These are phyloP conservation scores for Trimorus sp. DNA, from an alignment of 2,888 invertebrate genomes.

Conservation along the genomic window DNA sequence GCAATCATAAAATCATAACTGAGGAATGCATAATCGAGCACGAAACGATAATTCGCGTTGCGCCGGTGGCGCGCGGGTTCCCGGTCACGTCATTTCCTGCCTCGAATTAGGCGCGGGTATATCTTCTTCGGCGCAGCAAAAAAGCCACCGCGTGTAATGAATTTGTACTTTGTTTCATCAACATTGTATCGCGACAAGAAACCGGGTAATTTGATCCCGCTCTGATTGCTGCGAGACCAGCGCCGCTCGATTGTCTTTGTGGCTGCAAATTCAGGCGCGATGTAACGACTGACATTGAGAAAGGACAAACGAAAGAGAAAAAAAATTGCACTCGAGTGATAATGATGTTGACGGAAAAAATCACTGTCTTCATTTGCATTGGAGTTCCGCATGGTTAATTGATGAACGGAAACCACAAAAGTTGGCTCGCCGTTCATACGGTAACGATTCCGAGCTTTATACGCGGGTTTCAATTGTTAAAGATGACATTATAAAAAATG, in stretches of 20 bases:
- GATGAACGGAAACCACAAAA: too few species aligned
- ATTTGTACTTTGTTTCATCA: constrained; percentile 62
- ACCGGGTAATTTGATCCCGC: constrained; percentile 48
- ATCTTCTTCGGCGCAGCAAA: constrained; percentile 54
- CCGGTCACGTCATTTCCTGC: constrained; percentile 69
- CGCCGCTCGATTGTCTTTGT: constrained; percentile 35
- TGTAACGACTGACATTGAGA: too few species aligned
- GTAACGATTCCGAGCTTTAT: too few species aligned
- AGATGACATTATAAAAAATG: too few species aligned
- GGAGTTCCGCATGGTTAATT: too few species aligned
- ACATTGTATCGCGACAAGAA: constrained; percentile 57
- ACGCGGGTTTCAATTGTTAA: too few species aligned
- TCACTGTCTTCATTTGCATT: too few species aligned
- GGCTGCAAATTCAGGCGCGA: not conserved
- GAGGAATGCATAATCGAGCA: constrained; percentile 69
- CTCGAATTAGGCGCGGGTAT: constrained; percentile 66
- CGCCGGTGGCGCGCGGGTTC: constrained; percentile 56
- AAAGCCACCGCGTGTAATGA: constrained; percentile 52
- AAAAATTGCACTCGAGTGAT: too few species aligned
- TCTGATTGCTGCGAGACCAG: constrained; percentile 38
- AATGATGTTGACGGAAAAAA: too few species aligned
- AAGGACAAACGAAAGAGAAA: too few species aligned
- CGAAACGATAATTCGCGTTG: constrained; percentile 68
- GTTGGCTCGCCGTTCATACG: too few species aligned
- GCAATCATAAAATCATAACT: constrained; percentile 71